Conservation (phyloP, 2,113 vertebrate genomes). For the Pelvicachromis taeniatus region DNA sequence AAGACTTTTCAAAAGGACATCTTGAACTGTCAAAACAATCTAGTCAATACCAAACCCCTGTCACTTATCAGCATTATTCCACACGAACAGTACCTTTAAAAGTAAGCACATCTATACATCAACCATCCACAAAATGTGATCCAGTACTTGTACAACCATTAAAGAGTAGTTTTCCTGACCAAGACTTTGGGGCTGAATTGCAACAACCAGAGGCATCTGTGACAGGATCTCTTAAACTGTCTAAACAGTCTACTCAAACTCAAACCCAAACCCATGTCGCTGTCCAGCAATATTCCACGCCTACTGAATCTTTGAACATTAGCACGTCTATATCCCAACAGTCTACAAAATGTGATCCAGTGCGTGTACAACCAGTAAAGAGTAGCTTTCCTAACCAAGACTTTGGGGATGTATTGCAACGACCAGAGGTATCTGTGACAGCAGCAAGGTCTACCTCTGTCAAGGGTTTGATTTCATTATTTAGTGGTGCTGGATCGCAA, state of each 20-base stretch:
- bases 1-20: background rate
- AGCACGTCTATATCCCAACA: background rate
- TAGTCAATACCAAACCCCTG: background rate
- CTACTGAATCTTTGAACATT: background rate
- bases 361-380: background rate
- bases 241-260: background rate
- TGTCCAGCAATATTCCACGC: background rate
- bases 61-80: background rate
- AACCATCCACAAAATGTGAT: background rate
- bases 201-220: background rate
- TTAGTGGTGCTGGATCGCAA: slow-evolving; percentile 23
- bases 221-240: background rate
- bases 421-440: background rate
- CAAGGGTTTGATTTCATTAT: slow-evolving; percentile 61
- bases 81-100: background rate
- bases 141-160: background rate
- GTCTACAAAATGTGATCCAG: background rate
- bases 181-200: background rate
- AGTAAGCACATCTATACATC: background rate
- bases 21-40: background rate
- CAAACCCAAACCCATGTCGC: background rate
- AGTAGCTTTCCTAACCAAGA: background rate
- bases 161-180: background rate
- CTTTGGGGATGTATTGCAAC: background rate
- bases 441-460: slow-evolving; percentile 33